Evolutionary conservation across 2,888 invertebrate species (phyloP), one percentile per base, ranked within the genome.

Genomic region (Drosophila phalerata): DNA sequence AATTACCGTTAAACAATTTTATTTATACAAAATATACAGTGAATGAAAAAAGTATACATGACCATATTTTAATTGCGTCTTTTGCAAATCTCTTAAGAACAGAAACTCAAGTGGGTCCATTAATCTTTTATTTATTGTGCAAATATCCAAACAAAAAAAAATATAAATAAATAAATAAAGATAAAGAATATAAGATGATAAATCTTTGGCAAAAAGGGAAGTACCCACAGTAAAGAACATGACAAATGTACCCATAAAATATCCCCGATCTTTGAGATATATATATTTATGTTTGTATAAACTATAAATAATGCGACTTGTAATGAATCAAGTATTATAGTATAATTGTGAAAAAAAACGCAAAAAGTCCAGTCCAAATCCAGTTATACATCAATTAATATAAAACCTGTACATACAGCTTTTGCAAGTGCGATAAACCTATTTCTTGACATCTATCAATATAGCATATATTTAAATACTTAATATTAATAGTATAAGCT

Each of bases 51-150:
- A 28, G 28, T 28, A 28, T 1, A 6, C 8, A 22, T 49, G 47
- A n/a, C n/a, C 55, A 49, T 38, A 25, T 51, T 67, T 63, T 45
- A 45, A 60, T 65, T 67, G 43, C 52, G 61, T 70, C 51, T 67
- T 61, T 57, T 49, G 47, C 60, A 34, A 32, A 42, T 32, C 49
- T 74, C 10, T 13, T 49, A 19, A 3, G 1, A 11, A 17, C 17
- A 32, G 13, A 43, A 56, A 34, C n/a, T 64, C 43, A 28, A 56
- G n/a, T 28, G 19, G 9, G 15, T 10, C 8, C 8, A 60, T 61
- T 55, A 43, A 63, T 79, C 52, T 76, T 38, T n/a, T 69, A 79
- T 79, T 75, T 64, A 64, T 69, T 76, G 34, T 32, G 13, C 51
- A 70, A 77, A 75, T 66, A 77, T 71, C 6, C 64, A 40, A 13